Evolutionary conservation across 2,888 invertebrate genomes (phyloP), one percentile per base, ranked within the genome.

Genomic region (Alviniconcha strummeri): DNA sequence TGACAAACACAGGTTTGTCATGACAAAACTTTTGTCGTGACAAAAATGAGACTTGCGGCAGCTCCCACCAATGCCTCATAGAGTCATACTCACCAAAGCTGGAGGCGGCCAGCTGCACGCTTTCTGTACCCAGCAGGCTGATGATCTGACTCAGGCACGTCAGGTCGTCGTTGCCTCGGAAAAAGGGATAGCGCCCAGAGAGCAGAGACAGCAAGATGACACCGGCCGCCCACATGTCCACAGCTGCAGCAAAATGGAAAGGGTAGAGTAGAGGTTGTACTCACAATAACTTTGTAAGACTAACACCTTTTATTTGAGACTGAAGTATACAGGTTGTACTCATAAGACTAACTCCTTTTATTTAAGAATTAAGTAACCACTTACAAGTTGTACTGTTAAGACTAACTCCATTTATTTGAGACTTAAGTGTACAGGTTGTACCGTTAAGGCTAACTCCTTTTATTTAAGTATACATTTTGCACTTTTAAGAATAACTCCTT

Each of bases 161-260:
- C 86, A 96, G 94, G 92, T 97, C 97, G 93, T 97, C 97, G 64
- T 96, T 95, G 54, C 97, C 97, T 90, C 96, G 96, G 93, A 98
- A 97, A 93, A 98, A 96, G 81, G 97, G 97, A 94, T 97, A 97
- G 15, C 97, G 96, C 74, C 96, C 96, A 89, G 96, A 96, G 69
- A 98, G 94, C 88, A 97, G 95, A 81, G 96, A 96, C 7, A 97
- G 94, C 91, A 98, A 95, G 89, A 98, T 97, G 80, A 98, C 96
- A 84, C 98, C 98, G 75, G 96, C 96, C 80, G 98, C 97, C 98
- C 98, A 98, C 90, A 97, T 95, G 94, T 98, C 98, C 88, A 98
- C 96, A 86, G 96, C 97, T 95, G 93, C 67, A 36, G 36, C 36
- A 36, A 36, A 36, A 36, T 36, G 36, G 36, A 36, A 36, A 36